A percentile compares a stretch with the other conserved stretches of the same genome.
phyloP scores from a whole-genome alignment of 2,113 vertebrate genomes.

The Sander lucioperca region DNA sequence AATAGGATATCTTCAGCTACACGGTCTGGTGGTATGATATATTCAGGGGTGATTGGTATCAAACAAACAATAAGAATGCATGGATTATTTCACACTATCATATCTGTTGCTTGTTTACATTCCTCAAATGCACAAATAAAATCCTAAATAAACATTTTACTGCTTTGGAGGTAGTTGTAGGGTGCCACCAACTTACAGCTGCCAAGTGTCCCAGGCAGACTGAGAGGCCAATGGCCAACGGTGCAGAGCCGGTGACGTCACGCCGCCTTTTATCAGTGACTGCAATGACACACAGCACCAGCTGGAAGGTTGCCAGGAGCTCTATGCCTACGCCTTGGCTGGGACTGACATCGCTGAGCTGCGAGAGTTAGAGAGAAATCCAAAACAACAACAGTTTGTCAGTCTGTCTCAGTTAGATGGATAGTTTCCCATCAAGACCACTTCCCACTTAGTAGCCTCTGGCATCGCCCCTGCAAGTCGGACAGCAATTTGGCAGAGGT shows the following conservation, averaged over 20 bases:
- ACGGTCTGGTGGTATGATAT: constrained; percentile 1
- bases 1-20: constrained; percentile 27
- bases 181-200: constrained; percentile 86
- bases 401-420: constrained; percentile 35
- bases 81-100: not conserved
- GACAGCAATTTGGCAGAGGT: constrained; percentile 41
- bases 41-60: not conserved
- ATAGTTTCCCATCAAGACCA: constrained; percentile 40
- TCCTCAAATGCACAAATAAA: not conserved
- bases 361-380: constrained; percentile 30
- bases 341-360: constrained; percentile 83
- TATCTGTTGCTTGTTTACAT: not conserved
- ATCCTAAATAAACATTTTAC: constrained; percentile 10
- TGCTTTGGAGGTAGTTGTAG: not conserved
- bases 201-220: constrained; percentile 95
- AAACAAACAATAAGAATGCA: not conserved
- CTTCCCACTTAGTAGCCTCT: constrained; percentile 37
- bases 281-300: constrained; percentile 96
- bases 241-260: constrained; percentile 91
- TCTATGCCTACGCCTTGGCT: constrained; percentile 95
- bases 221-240: constrained; percentile 94
- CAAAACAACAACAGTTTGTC: constrained; percentile 60
- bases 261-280: constrained; percentile 93
- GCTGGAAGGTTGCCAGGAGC: constrained; percentile 94
- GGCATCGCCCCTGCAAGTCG: constrained; percentile 12